These are phyloP conservation scores for Apeira syringaria DNA, from an alignment of 2,888 invertebrate genomes.

Conservation along the genomic window DNA sequence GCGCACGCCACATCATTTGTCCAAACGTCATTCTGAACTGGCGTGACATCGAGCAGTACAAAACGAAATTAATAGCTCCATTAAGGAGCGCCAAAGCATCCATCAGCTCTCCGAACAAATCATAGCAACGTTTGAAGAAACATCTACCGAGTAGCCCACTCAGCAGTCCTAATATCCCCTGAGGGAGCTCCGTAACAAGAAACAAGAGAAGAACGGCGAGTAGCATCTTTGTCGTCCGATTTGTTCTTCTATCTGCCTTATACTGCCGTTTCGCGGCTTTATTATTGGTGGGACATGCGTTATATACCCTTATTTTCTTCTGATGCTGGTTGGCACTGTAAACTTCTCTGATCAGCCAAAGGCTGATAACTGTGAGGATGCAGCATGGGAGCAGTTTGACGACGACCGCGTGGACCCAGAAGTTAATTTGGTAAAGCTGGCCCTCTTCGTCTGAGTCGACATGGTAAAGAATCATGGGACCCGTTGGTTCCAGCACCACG, in stretches of 20 bases:
- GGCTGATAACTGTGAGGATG: slow-evolving; percentile 89
- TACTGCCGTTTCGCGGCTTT: slow-evolving; percentile 65
- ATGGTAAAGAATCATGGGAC: slow-evolving; percentile 72
- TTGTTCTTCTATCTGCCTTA: slow-evolving; percentile 76
- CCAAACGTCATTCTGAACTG: slow-evolving; percentile 90
- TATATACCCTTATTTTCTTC: slow-evolving; percentile 81
- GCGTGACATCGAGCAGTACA: slow-evolving; percentile 97
- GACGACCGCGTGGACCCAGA: slow-evolving; percentile 92
- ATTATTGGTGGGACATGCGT: slow-evolving; percentile 65
- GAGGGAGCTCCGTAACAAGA: slow-evolving; percentile 94
- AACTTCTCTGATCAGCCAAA: slow-evolving; percentile 88
- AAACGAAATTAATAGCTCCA: slow-evolving; percentile 96
- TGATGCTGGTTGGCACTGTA: slow-evolving; percentile 88
- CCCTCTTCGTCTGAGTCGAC: slow-evolving; percentile 83
- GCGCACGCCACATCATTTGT: slow-evolving; percentile 73
- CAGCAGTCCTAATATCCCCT: slow-evolving; percentile 84
- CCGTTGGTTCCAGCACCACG: slow-evolving; percentile 75
- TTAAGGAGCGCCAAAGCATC: slow-evolving; percentile 95
- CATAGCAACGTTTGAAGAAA: slow-evolving; percentile 92
- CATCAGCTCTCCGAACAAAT: slow-evolving; percentile 92
- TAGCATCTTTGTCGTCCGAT: slow-evolving; percentile 95
- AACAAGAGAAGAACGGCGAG: slow-evolving; percentile 94
- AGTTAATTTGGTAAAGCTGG: slow-evolving; percentile 87
- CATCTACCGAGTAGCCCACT: slow-evolving; percentile 82
- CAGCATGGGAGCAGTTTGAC: slow-evolving; percentile 92